Percentiles rank a stretch among this genome's conserved stretches.
Conservation (phyloP, 2,888 invertebrate species). For the Pristionchus entomophagus region DNA sequence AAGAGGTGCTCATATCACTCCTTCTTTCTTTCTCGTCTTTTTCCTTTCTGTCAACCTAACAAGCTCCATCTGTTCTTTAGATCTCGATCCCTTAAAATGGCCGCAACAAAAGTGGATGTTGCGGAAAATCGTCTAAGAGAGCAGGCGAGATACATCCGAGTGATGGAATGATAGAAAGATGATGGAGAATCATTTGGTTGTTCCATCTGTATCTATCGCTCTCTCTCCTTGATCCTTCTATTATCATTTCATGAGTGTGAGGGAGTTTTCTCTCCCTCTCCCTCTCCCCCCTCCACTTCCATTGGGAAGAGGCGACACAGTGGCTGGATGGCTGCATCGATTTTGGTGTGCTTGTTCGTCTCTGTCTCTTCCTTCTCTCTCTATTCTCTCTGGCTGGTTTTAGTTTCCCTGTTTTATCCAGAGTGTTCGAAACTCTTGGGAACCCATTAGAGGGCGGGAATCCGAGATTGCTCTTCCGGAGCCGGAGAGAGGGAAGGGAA, state of each 20-base stretch:
- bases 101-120: background rate
- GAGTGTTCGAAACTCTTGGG: constrained; percentile 28
- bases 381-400: constrained; percentile 35
- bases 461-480: constrained; percentile 35
- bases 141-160: background rate
- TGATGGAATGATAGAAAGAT: background rate
- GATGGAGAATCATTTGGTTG: background rate
- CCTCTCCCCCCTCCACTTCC: background rate
- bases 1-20: background rate
- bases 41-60: background rate
- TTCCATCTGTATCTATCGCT: no score
- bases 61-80: background rate
- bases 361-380: constrained; percentile 42
- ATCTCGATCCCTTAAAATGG: background rate
- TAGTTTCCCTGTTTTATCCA: constrained; percentile 10
- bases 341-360: constrained; percentile 45
- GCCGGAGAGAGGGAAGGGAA: no score
- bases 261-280: background rate
- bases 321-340: constrained; percentile 34
- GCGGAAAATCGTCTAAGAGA: no score
- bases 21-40: background rate
- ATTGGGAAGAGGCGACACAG: background rate
- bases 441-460: constrained; percentile 31
- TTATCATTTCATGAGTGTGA: no score
- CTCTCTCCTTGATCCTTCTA: background rate